Percentiles rank a stretch among this genome's conserved stretches.
Conservation (phyloP, 2,888 invertebrate genomes). For the Monopis laevigella region DNA sequence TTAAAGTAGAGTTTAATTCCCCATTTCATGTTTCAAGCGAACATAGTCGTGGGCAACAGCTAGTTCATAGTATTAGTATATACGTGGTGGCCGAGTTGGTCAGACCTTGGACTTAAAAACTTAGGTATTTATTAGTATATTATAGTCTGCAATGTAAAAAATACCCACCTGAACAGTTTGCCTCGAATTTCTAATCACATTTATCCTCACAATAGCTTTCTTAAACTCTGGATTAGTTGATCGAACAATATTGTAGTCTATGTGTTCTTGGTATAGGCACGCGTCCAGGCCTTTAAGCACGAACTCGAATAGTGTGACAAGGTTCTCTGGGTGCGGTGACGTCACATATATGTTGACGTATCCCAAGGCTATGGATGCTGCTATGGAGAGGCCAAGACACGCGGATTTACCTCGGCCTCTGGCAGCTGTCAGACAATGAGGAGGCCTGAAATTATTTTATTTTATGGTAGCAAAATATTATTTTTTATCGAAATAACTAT, state of each 20-base stretch:
- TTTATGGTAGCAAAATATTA: too few relatives aligned
- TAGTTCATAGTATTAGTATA: too few relatives aligned
- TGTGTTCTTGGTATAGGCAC: conserved; percentile 93
- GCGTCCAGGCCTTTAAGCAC: conserved; percentile 95
- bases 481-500: too few relatives aligned
- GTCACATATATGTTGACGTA: conserved; percentile 97
- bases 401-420: conserved; percentile 99
- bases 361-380: conserved; percentile 83
- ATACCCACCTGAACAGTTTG: conserved; percentile 87
- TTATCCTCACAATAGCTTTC: conserved; percentile 93
- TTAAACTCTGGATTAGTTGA: conserved; percentile 97
- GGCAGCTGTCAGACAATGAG: conserved; percentile 94
- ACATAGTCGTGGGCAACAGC: too few relatives aligned
- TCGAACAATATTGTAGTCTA: conserved; percentile 93
- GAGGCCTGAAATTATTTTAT: conserved; percentile 74
- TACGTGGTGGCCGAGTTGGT: too few relatives aligned
- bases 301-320: conserved; percentile 97
- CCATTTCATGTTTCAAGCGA: too few relatives aligned
- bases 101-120: too few relatives aligned
- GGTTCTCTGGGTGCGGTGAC: conserved; percentile 97
- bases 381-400: conserved; percentile 91
- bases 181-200: conserved; percentile 88
- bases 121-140: too few relatives aligned
- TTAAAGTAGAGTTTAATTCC: too few relatives aligned
- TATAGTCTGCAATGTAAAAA: too few relatives aligned